These are phyloP conservation scores for Chelon labrosus DNA, from an alignment of 2,797 vertebrate species.

Conservation along the genomic window DNA sequence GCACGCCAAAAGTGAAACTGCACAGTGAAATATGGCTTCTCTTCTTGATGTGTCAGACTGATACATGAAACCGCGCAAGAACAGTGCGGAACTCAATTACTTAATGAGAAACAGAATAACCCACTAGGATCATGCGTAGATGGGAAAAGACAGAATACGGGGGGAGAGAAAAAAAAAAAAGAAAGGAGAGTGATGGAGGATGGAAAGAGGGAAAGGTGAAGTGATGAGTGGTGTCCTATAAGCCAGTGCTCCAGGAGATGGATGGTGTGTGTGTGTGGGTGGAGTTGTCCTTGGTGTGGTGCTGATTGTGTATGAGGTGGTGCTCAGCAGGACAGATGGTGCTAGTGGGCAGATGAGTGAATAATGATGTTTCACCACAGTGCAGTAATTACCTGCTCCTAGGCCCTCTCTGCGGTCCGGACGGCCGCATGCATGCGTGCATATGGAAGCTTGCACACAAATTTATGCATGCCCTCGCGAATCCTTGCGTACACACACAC, in stretches of 20 bases:
- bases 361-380: slow-evolving; percentile 83
- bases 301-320: slow-evolving; percentile 79
- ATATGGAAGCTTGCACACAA: slow-evolving; percentile 33
- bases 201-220: slow-evolving; percentile 67
- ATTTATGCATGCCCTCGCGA: slow-evolving; percentile 8
- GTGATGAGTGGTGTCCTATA: slow-evolving; percentile 68
- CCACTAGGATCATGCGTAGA: slow-evolving; percentile 18
- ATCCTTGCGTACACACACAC: not conserved
- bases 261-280: slow-evolving; percentile 66
- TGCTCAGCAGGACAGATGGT: slow-evolving; percentile 83
- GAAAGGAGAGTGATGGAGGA: slow-evolving; percentile 38
- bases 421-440: slow-evolving; percentile 35
- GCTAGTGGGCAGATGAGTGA: slow-evolving; percentile 84
- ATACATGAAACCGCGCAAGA: slow-evolving; percentile 47
- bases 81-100: slow-evolving; percentile 51
- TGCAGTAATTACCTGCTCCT: slow-evolving; percentile 80
- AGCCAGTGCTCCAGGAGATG: slow-evolving; percentile 72
- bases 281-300: slow-evolving; percentile 81
- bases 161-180: too few species aligned
- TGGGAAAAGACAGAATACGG: slow-evolving; percentile 18
- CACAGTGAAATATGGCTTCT: slow-evolving; percentile 47
- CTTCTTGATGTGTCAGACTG: slow-evolving; percentile 45
- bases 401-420: slow-evolving; percentile 49
- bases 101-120: slow-evolving; percentile 60
- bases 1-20: slow-evolving; percentile 44